These are phyloP conservation scores for Pimephales promelas DNA, from an alignment of 2,113 vertebrate genomes.

Conservation along the genomic window DNA sequence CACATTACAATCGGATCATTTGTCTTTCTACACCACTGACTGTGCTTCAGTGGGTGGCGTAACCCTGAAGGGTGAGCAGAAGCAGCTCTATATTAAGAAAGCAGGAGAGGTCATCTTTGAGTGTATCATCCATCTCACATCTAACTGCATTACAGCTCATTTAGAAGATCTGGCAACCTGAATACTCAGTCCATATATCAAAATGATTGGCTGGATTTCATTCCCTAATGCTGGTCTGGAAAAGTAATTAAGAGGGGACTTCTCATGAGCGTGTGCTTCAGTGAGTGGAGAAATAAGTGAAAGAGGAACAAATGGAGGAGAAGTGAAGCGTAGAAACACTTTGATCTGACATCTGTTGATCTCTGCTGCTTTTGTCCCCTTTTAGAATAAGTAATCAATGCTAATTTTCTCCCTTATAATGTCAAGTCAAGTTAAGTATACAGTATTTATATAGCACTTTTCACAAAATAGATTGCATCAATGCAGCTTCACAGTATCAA, in stretches of 20 bases:
- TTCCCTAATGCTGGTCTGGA: background rate
- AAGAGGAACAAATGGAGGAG: constrained; percentile 44
- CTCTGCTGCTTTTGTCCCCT: background rate
- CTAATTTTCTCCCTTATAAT: background rate
- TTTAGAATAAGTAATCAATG: background rate
- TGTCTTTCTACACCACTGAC: background rate
- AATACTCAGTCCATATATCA: background rate
- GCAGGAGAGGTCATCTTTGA: background rate
- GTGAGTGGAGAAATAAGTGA: background rate
- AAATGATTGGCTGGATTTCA: background rate
- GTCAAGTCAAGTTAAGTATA: too few relatives aligned
- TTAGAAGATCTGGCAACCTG: constrained; percentile 8
- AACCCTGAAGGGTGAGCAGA: background rate
- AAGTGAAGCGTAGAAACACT: constrained; percentile 17
- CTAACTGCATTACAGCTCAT: background rate
- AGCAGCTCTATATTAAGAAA: constrained; percentile 3
- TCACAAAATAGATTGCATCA: too few relatives aligned
- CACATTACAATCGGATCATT: background rate
- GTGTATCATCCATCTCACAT: constrained; percentile 1
- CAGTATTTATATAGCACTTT: too few relatives aligned
- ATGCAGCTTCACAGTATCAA: too few relatives aligned
- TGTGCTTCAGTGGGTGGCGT: too few relatives aligned
- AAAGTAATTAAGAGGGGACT: background rate
- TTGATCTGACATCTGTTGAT: background rate
- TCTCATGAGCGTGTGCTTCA: background rate